Evolutionary conservation across 2,888 invertebrate genomes (phyloP).

Genomic region (Achlya flavicornis): DNA sequence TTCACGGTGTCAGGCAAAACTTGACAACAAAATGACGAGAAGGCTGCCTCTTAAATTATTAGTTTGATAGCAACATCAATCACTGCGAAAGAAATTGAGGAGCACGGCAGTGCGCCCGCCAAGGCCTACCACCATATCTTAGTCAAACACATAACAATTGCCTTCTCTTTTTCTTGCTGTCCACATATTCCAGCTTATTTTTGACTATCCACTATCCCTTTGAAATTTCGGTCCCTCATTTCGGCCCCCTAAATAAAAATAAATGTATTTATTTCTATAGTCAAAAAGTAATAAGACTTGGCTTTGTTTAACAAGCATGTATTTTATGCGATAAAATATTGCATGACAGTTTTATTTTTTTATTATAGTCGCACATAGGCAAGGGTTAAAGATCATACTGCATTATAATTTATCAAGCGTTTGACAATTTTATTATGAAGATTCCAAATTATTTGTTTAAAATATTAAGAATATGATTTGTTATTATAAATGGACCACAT

Average conservation of each 20-base stretch:
- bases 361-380: not conserved
- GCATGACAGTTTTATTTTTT: not conserved
- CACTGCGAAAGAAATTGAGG: not conserved
- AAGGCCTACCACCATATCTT: not conserved
- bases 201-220: too few relatives aligned
- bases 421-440: not conserved
- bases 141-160: not conserved
- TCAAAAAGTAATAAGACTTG: too few relatives aligned
- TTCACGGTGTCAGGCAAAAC: not conserved
- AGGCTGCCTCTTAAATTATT: not conserved
- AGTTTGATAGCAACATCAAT: not conserved
- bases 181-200: too few relatives aligned
- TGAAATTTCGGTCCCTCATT: too few relatives aligned
- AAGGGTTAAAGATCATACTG: not conserved
- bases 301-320: not conserved
- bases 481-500: too few relatives aligned
- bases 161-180: too few relatives aligned
- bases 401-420: not conserved
- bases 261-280: too few relatives aligned
- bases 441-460: too few relatives aligned
- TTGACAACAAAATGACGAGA: conserved; percentile 2
- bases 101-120: not conserved
- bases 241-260: too few relatives aligned
- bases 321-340: not conserved
- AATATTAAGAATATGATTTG: too few relatives aligned